Evolutionary conservation across 2,113 vertebrate species (phyloP), one percentile per base, ranked within the genome.

Genomic region (Turnix velox): DNA sequence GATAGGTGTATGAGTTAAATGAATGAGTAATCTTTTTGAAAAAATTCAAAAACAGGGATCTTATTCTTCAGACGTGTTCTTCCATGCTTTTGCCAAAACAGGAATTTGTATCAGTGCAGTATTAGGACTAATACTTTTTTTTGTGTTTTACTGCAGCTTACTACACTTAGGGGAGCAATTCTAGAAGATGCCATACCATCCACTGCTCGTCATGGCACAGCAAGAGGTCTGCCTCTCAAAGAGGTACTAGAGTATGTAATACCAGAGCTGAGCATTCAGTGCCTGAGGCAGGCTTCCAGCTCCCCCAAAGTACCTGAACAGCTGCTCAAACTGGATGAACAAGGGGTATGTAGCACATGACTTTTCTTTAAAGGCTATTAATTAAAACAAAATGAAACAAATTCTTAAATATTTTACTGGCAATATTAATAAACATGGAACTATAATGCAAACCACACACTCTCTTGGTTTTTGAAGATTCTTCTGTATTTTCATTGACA

Each of bases 191-290:
- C 99, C 10, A 98, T 99, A 42, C 99, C 99, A 45, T 99, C 99
- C 79, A 99, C 99, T 2, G 98, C 99, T 4, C 97, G 98, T 71
- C 99, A 99, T 6, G 99, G 99, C 79, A 99, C 98, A 0, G 98
- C 99, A 19, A 98, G 99, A 5, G 99, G 99, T 9, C 98, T 99
- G 30, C 99, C 99, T 4, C 98, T 99, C 65, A 99, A 99, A 92
- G 99, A 99, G 89, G 98, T 99, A 8, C 97, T 99, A 14, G 99
- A 99, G 68, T 99, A 99, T 14, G 99, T 99, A 65, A 96, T 99
- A 90, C 99, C 99, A 5, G 99, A 99, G 94, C 97, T 99, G 51
- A 98, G 98, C 80, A 99, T 99, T 91, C 98, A 97, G 87, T 99
- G 99, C 95, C 97, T 99, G 84, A 97, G 99, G 54, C 98, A 99